Evolutionary conservation across 2,113 vertebrate genomes (phyloP).

Genomic region (Cercocebus atys): DNA sequence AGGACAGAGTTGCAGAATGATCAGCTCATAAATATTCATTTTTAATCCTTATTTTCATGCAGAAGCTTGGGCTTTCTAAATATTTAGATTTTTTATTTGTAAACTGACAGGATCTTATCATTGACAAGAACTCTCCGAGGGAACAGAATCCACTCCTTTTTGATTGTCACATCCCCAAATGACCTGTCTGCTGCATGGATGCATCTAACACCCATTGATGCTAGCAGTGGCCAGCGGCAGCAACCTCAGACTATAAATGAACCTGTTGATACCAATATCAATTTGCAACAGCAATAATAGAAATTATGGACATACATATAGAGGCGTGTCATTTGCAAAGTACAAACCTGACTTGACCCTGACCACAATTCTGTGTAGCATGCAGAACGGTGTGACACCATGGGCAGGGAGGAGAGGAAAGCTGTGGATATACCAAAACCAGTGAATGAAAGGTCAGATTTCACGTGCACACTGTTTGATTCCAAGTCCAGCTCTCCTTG

Average conservation of each 20-base stretch:
- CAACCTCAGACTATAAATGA: neutral
- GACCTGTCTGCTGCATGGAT: neutral
- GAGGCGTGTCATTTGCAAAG: neutral
- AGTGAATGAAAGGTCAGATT: neutral
- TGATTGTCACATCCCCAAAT: neutral
- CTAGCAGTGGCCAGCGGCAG: neutral
- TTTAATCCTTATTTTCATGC: conserved; percentile 38
- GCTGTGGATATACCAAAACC: fast-evolving
- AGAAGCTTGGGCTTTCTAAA: conserved; percentile 48
- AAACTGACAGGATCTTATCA: conserved; percentile 4
- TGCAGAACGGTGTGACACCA: neutral
- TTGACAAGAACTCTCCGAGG: neutral
- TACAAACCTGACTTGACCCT: neutral
- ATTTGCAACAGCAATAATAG: neutral
- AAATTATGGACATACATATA: neutral
- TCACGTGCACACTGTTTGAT: fast-evolving
- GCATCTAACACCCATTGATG: neutral
- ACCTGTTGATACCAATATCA: neutral
- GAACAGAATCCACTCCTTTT: neutral
- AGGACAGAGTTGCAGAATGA: neutral
- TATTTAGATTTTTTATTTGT: conserved; percentile 41
- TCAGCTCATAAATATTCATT: conserved; percentile 45
- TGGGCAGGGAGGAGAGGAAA: neutral
- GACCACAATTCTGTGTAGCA: neutral
- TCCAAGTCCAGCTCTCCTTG: neutral